A percentile compares a stretch with the other conserved stretches of the same genome.
phyloP scores from a whole-genome alignment of 2,888 invertebrate species.

The Pheosia tremula region DNA sequence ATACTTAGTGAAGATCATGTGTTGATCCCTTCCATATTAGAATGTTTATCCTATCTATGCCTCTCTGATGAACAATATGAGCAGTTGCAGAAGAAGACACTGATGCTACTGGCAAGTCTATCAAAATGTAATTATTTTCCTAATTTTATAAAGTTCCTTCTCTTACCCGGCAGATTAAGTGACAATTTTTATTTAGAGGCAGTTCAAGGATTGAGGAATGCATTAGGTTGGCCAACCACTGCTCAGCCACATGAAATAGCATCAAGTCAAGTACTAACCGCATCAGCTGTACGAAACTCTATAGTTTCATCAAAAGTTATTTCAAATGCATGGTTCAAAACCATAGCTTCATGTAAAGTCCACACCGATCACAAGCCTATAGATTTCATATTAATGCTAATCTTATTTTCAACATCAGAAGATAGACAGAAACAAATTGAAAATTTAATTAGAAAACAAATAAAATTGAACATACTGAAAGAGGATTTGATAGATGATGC shows the following conservation, averaged over 20 bases:
- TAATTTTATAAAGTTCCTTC: conserved; percentile 84
- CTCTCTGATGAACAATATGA: conserved; percentile 83
- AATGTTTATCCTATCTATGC: conserved; percentile 87
- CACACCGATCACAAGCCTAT: conserved; percentile 86
- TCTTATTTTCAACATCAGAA: conserved; percentile 85
- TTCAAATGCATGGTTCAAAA: conserved; percentile 83
- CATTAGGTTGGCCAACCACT: conserved; percentile 73
- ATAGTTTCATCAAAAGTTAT: conserved; percentile 83
- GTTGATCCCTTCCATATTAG: conserved; percentile 86
- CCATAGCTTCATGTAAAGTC: conserved; percentile 78
- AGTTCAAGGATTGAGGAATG: conserved; percentile 77
- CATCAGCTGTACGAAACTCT: conserved; percentile 83
- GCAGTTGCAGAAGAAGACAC: conserved; percentile 84
- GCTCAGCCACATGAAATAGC: conserved; percentile 81
- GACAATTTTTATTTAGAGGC: conserved; percentile 65
- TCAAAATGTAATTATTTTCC: conserved; percentile 79
- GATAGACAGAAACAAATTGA: conserved; percentile 86
- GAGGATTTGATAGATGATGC: conserved; percentile 82
- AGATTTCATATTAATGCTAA: conserved; percentile 87
- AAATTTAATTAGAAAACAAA: conserved; percentile 85
- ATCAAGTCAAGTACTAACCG: conserved; percentile 84
- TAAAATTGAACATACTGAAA: conserved; percentile 85
- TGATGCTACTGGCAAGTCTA: conserved; percentile 79
- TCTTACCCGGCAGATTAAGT: conserved; percentile 73
- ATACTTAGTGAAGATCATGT: conserved; percentile 84